Conservation (phyloP, 2,113 vertebrate genomes). For the Aspidoscelis tigris region DNA sequence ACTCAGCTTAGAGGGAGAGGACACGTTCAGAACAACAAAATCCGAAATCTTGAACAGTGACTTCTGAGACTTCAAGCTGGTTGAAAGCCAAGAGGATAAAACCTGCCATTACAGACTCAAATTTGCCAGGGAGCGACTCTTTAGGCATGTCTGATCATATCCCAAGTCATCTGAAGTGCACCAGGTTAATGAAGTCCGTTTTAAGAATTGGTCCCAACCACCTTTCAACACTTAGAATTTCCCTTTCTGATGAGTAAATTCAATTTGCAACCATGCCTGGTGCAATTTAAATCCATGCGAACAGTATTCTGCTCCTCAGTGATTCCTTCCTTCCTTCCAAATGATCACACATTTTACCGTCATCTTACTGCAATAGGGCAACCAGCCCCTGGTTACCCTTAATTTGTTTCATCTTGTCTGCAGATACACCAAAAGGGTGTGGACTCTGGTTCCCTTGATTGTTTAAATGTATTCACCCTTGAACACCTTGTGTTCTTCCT, state of each 20-base stretch:
- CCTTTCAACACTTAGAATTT: not conserved
- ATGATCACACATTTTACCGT: not conserved
- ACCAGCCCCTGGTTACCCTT: not conserved
- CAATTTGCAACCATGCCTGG: not conserved
- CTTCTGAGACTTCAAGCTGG: too few species aligned
- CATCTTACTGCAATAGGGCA: not conserved
- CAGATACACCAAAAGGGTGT: not conserved
- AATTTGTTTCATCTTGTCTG: not conserved
- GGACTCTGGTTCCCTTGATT: not conserved
- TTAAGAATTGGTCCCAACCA: not conserved
- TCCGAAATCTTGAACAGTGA: too few species aligned
- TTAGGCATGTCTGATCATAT: too few species aligned
- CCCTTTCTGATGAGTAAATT: not conserved
- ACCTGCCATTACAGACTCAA: too few species aligned
- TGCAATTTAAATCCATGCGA: constrained; percentile 17
- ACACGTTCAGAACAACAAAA: too few species aligned
- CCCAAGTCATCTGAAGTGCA: too few species aligned
- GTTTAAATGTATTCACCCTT: not conserved
- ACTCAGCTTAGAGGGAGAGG: too few species aligned
- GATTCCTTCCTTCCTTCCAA: not conserved
- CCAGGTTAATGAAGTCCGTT: not conserved
- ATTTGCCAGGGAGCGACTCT: too few species aligned
- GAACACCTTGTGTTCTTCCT: not conserved
- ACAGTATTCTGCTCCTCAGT: not conserved
- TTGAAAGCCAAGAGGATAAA: too few species aligned